A percentile compares a stretch with the other conserved stretches of the same genome.
Conservation (phyloP, 23 tunicate genomes). For the Corella eumyota region DNA sequence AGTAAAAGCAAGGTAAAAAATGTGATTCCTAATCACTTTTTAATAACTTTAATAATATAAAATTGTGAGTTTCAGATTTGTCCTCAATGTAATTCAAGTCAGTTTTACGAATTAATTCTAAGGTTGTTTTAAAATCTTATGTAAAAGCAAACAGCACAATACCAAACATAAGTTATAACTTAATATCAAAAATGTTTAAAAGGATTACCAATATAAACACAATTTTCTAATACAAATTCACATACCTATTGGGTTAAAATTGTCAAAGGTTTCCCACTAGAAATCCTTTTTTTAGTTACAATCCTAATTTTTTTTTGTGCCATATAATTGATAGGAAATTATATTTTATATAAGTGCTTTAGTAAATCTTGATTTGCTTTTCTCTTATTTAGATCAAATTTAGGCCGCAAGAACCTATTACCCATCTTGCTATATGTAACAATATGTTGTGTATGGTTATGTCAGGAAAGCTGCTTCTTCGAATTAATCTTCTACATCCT, state of each 20-base stretch:
- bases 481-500: conserved; percentile 53
- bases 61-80: too few relatives aligned
- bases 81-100: too few relatives aligned
- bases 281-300: too few relatives aligned
- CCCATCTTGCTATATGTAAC: conserved; percentile 63
- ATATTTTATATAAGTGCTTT: background rate
- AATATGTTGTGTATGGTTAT: conserved; percentile 77
- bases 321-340: too few relatives aligned
- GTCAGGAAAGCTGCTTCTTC: conserved; percentile 30
- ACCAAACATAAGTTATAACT: too few relatives aligned
- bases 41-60: background rate
- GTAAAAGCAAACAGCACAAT: too few relatives aligned
- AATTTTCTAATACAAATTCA: background rate
- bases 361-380: background rate
- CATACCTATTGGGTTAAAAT: background rate
- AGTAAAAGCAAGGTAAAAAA: conserved; percentile 53
- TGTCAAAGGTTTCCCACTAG: too few relatives aligned
- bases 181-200: too few relatives aligned
- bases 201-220: too few relatives aligned
- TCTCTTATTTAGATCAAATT: conserved; percentile 43
- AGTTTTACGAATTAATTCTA: too few relatives aligned
- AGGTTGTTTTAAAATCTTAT: too few relatives aligned
- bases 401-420: conserved; percentile 62
- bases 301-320: too few relatives aligned
- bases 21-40: background rate